These are phyloP conservation scores for Hydractinia echinata DNA, from an alignment of 30 jellyfish, hydroid and myxozoan species.

Conservation along the genomic window DNA sequence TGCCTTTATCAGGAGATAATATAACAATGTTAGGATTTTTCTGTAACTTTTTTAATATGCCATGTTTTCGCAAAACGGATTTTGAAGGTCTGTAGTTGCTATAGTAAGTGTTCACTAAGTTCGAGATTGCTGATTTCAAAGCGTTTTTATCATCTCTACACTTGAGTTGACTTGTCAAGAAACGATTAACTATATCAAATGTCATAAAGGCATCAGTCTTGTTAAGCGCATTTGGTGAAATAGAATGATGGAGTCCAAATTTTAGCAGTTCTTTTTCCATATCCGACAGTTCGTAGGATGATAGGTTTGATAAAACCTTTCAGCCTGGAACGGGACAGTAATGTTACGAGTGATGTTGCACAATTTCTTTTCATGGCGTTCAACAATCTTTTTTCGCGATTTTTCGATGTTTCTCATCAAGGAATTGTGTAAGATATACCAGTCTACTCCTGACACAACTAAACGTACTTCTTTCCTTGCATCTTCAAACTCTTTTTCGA, in stretches of 20 bases:
- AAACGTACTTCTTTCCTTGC: not conserved
- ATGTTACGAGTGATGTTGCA: not conserved
- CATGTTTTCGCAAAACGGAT: not conserved
- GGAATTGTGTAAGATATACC: too few relatives aligned
- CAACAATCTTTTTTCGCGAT: not conserved
- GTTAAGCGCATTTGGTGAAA: too few relatives aligned
- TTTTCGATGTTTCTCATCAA: not conserved
- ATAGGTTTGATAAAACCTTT: not conserved
- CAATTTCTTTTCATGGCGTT: not conserved
- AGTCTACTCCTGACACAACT: too few relatives aligned
- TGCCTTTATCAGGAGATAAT: not conserved
- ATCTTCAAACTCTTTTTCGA: too few relatives aligned
- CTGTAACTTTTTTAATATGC: not conserved
- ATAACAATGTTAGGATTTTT: not conserved
- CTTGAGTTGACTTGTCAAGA: slow-evolving; percentile 3
- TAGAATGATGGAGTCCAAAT: too few relatives aligned
- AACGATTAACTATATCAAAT: not conserved
- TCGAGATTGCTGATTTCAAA: slow-evolving; percentile 3
- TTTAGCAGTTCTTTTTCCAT: too few relatives aligned
- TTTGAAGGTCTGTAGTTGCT: not conserved
- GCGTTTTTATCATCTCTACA: not conserved
- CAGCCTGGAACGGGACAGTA: not conserved
- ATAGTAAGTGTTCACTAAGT: not conserved
- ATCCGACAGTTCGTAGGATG: not conserved
- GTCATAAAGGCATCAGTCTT: not conserved